A percentile compares a stretch with the other conserved stretches of the same genome.
Evolutionary conservation across 1,140 invertebrate species (phyloP).

Genomic region (Oryzaephilus surinamensis): DNA sequence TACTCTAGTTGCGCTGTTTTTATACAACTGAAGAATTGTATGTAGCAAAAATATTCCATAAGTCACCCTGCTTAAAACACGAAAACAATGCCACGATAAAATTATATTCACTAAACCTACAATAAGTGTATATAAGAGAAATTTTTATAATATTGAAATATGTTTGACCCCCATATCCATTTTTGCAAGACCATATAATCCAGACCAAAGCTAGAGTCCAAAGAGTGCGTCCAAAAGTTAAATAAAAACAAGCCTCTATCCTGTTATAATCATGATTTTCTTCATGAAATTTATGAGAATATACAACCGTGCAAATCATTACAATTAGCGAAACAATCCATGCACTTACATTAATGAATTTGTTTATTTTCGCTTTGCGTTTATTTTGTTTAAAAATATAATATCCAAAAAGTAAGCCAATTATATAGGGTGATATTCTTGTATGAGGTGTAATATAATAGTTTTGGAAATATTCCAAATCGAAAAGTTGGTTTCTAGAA

Average conservation of each 20-base stretch:
- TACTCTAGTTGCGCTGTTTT: slow-evolving; percentile 14
- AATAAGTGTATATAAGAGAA: slow-evolving; percentile 13
- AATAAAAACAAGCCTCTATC: slow-evolving; percentile 16
- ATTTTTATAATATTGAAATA: slow-evolving; percentile 7
- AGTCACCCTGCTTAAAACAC: slow-evolving; percentile 13
- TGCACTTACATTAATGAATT: slow-evolving; percentile 10
- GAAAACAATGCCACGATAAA: slow-evolving; percentile 15
- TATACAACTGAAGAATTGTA: slow-evolving; percentile 13
- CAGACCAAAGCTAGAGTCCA: slow-evolving; percentile 24
- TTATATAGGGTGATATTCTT: slow-evolving; percentile 19
- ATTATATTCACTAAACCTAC: slow-evolving; percentile 17
- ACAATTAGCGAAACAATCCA: slow-evolving; percentile 17
- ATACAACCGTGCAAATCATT: slow-evolving; percentile 13
- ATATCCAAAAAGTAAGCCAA: slow-evolving; percentile 21
- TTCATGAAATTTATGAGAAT: slow-evolving; percentile 15
- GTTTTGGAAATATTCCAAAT: slow-evolving; percentile 15
- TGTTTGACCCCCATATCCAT: slow-evolving; percentile 22
- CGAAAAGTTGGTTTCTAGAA: slow-evolving; percentile 9
- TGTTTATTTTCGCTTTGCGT: slow-evolving; percentile 12
- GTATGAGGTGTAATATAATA: slow-evolving; percentile 19
- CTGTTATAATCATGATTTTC: slow-evolving; percentile 20
- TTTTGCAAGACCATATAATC: slow-evolving; percentile 25
- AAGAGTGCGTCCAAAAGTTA: slow-evolving; percentile 18
- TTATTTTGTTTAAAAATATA: slow-evolving; percentile 18
- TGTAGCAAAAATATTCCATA: slow-evolving; percentile 20